Conservation (phyloP, 2,888 invertebrate genomes). For the Abscondita cerata region DNA sequence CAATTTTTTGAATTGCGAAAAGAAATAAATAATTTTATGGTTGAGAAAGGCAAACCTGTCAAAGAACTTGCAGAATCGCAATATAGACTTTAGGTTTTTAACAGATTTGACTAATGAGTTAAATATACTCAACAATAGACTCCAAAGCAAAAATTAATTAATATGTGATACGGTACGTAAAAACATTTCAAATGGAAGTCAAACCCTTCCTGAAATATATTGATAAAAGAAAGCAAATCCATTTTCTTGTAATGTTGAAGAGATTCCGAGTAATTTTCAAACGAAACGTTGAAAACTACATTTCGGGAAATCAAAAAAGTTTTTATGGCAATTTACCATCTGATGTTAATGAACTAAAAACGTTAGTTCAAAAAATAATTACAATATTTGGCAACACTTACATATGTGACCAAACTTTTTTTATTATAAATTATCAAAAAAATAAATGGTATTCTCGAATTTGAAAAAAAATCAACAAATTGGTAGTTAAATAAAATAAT, state of each 20-base stretch:
- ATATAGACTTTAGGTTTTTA: background rate
- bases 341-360: background rate
- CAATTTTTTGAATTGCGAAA: constrained; percentile 20
- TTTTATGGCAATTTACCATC: background rate
- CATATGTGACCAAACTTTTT: too few species aligned
- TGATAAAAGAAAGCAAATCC: background rate
- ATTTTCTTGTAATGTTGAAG: background rate
- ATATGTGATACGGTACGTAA: too few species aligned
- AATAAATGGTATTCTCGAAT: too few species aligned
- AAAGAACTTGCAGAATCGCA: background rate
- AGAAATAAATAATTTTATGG: background rate
- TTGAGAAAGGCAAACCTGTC: too few species aligned
- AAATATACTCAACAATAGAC: constrained; percentile 1
- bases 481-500: too few species aligned
- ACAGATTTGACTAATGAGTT: background rate
- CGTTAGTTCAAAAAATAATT: background rate
- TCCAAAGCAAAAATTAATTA: constrained; percentile 11
- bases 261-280: too few species aligned
- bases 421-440: too few species aligned
- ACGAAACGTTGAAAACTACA: too few species aligned
- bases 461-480: too few species aligned
- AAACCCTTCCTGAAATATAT: background rate
- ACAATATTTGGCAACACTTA: too few species aligned
- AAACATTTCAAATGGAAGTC: background rate
- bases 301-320: too few species aligned